Base-by-base conservation (phyloP, 2,888 invertebrate genomes). In the Tinea semifulvella region DNA sequence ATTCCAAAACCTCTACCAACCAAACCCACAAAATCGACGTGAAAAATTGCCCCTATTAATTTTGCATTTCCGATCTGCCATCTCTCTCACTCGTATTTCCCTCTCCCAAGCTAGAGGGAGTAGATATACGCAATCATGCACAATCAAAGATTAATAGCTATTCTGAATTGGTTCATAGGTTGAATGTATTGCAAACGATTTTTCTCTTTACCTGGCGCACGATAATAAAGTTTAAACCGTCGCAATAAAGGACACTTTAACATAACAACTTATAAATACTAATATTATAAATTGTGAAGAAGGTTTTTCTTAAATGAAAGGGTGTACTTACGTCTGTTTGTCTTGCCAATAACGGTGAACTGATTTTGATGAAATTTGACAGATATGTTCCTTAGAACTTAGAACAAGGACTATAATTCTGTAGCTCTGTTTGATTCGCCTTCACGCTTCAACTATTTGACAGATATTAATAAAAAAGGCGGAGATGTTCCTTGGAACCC, bases 31-130 rank as follows among this genome's bases (percentile, higher is more conserved):
- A 17, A 14, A 16, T 18, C 36, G 17, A 36, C 36, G n/a, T 36
- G 36, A 36, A 36, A 36, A 18, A 36, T 36, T 10, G 36, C 18
- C 10, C 16, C 36, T 16, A 36, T 36, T 36, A 36, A 36, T 36
- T 36, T 36, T 36, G 16, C 36, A 36, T 36, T 36, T 36, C 36
- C 36, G 10, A 7, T 7, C 2, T 18, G 14, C 17, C 5, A n/a
- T n/a, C 31, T 31, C 17, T 36, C 17, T 18, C 17, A n/a, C 10
- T 10, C 2, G 17, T n/a, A n/a, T 4, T 10, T 4, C n/a, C 8
- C 36, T 2, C 36, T 3, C 18, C 17, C n/a, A 6, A 10, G 36
- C 16, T 2, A 5, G 36, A 36, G 36, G 18, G 18, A 14, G 14
- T 16, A 5, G 6, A 22, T 14, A 16, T 35, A 14, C n/a, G 31